Evolutionary conservation across 2,888 invertebrate species (phyloP).

Genomic region (Scaptomyza polygonia): DNA sequence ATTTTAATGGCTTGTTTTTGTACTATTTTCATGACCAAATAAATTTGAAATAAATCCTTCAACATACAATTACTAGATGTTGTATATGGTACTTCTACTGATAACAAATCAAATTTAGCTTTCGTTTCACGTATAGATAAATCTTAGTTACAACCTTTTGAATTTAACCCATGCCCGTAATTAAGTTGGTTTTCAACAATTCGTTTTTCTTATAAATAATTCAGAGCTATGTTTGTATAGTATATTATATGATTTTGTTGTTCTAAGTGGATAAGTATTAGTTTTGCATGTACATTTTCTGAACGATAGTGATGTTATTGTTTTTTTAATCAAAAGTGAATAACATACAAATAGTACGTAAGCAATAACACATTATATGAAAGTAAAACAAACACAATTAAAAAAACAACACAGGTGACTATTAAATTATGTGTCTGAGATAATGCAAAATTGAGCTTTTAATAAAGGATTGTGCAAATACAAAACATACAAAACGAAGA

Average conservation of each 20-base stretch:
- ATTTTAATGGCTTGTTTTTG: conserved; percentile 6
- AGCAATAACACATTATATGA: conserved; percentile 47
- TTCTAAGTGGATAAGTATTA: conserved; percentile 20
- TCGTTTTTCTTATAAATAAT: conserved; percentile 1
- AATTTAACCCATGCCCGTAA: not conserved
- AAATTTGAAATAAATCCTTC: conserved; percentile 17
- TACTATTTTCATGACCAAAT: conserved; percentile 23
- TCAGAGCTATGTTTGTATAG: conserved; percentile 5
- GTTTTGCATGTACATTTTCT: conserved; percentile 26
- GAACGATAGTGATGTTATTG: conserved; percentile 8
- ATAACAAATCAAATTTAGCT: conserved; percentile 14
- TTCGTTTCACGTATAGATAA: not conserved
- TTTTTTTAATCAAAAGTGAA: not conserved
- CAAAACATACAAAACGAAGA: conserved; percentile 23
- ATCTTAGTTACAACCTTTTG: conserved; percentile 17
- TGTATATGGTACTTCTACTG: conserved; percentile 7
- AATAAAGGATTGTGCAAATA: conserved; percentile 20
- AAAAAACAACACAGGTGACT: conserved; percentile 41
- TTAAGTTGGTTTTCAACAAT: not conserved
- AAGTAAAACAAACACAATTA: conserved; percentile 73
- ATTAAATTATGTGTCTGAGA: conserved; percentile 23
- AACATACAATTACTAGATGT: conserved; percentile 5
- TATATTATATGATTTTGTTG: conserved; percentile 9
- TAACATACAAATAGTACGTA: conserved; percentile 9
- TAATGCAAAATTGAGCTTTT: conserved; percentile 30